These are phyloP conservation scores for Orgyia antiqua DNA, from an alignment of 2,888 invertebrate genomes.

Conservation along the genomic window DNA sequence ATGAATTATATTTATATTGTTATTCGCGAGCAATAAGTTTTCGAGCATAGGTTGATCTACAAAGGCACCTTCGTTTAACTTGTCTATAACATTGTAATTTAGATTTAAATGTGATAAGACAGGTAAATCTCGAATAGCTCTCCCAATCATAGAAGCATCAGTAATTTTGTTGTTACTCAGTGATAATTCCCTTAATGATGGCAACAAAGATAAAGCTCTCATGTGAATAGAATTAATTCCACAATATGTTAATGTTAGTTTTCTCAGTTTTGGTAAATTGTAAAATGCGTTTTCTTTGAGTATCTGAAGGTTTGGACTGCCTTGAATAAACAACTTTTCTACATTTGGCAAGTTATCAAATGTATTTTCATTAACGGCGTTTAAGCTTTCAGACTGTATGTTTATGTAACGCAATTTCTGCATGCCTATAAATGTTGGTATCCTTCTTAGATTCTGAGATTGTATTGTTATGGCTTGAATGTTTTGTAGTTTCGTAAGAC, in stretches of 20 bases:
- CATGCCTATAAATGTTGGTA: slow-evolving; percentile 85
- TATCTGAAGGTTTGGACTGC: slow-evolving; percentile 81
- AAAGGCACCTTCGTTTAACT: slow-evolving; percentile 86
- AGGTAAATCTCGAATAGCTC: slow-evolving; percentile 86
- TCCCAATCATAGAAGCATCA: slow-evolving; percentile 90
- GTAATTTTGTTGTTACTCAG: slow-evolving; percentile 84
- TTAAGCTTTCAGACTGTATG: slow-evolving; percentile 82
- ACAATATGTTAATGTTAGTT: slow-evolving; percentile 87
- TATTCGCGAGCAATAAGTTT: slow-evolving; percentile 82
- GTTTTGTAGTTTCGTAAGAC: slow-evolving; percentile 84
- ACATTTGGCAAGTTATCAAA: slow-evolving; percentile 84
- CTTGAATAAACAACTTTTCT: slow-evolving; percentile 86
- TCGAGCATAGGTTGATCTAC: slow-evolving; percentile 85
- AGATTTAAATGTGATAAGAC: slow-evolving; percentile 83
- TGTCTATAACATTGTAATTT: slow-evolving; percentile 84
- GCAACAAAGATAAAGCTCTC: slow-evolving; percentile 84
- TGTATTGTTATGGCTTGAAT: slow-evolving; percentile 91
- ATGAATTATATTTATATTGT: slow-evolving; percentile 85
- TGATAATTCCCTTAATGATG: slow-evolving; percentile 83
- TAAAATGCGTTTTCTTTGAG: slow-evolving; percentile 86
- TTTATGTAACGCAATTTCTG: slow-evolving; percentile 85
- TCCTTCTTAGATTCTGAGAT: slow-evolving; percentile 84
- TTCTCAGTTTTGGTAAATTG: slow-evolving; percentile 81
- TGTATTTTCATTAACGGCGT: slow-evolving; percentile 81
- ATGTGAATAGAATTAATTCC: slow-evolving; percentile 88